phyloP scores from a whole-genome alignment of 2,888 invertebrate species.

The Melitaea athalia region DNA sequence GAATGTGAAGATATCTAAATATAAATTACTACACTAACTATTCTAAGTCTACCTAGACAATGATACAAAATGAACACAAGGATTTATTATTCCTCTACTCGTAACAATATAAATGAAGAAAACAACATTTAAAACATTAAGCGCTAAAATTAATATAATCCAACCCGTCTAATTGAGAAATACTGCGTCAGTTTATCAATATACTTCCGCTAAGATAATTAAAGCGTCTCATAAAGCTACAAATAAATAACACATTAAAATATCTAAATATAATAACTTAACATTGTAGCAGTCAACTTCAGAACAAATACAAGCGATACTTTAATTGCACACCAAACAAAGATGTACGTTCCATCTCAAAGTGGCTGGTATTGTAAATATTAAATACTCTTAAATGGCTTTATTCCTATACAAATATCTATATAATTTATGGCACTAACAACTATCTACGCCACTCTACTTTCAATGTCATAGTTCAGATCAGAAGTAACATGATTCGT shows the following conservation, averaged over 20 bases:
- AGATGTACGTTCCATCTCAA: conserved; percentile 21
- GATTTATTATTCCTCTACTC: conserved; percentile 43
- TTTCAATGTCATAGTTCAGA: conserved; percentile 44
- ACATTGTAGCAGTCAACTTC: conserved; percentile 77
- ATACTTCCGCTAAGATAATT: conserved; percentile 62
- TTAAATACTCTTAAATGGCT: conserved; percentile 19
- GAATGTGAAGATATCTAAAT: conserved; percentile 57
- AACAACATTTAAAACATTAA: conserved; percentile 48
- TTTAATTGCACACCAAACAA: conserved; percentile 27
- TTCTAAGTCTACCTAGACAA: conserved; percentile 45
- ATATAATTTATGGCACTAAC: conserved; percentile 74
- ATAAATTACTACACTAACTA: conserved; percentile 42
- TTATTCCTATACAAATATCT: conserved; percentile 35
- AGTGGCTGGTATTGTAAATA: conserved; percentile 13
- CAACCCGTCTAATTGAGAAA: conserved; percentile 69
- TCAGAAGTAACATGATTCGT: conserved; percentile 41
- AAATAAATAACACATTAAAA: conserved; percentile 82
- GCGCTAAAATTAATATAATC: conserved; percentile 63
- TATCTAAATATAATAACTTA: conserved; percentile 81
- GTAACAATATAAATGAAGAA: conserved; percentile 40
- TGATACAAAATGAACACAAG: conserved; percentile 62
- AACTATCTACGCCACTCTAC: conserved; percentile 52
- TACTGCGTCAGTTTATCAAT: conserved; percentile 62
- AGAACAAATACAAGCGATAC: conserved; percentile 59
- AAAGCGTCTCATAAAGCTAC: conserved; percentile 79